phyloP scores from a whole-genome alignment of 2,888 invertebrate genomes.

The Ophioninae sp. region DNA sequence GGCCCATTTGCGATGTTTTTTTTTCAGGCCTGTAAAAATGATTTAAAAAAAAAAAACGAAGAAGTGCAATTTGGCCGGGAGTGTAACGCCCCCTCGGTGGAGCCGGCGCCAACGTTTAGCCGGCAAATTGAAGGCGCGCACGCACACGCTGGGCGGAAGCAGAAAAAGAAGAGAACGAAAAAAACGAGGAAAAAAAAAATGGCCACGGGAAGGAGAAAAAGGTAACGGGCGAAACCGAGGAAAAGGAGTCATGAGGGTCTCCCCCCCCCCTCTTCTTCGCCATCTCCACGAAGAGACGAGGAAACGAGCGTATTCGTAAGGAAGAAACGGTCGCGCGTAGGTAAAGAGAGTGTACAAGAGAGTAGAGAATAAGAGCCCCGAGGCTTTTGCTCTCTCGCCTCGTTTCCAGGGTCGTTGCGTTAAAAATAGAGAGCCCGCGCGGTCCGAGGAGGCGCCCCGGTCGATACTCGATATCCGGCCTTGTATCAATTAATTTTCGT shows the following conservation, averaged over 20 bases:
- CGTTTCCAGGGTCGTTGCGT: constrained; percentile 56
- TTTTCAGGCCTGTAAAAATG: neutral
- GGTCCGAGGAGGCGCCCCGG: constrained; percentile 41
- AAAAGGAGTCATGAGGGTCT: constrained; percentile 1
- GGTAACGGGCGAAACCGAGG: constrained; percentile 13
- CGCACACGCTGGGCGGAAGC: neutral
- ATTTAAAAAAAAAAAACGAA: neutral
- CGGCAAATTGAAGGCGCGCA: neutral
- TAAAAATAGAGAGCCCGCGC: constrained; percentile 55
- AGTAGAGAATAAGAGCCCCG: constrained; percentile 31
- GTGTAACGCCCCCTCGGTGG: neutral
- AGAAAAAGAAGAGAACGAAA: neutral
- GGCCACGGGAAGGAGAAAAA: neutral
- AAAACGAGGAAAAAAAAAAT: neutral
- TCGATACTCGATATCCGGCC: constrained; percentile 62
- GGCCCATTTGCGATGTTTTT: too few species aligned
- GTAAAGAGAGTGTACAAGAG: constrained; percentile 16
- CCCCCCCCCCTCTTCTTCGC: neutral
- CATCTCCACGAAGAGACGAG: neutral
- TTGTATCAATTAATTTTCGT: constrained; percentile 62
- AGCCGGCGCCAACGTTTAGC: neutral
- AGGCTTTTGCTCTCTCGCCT: constrained; percentile 59
- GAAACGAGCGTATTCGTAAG: constrained; percentile 5
- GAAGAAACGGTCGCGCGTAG: constrained; percentile 28
- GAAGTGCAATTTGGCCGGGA: neutral